Base-by-base conservation (phyloP, 2,797 vertebrate species). In the Coccyzus lansbergi region DNA sequence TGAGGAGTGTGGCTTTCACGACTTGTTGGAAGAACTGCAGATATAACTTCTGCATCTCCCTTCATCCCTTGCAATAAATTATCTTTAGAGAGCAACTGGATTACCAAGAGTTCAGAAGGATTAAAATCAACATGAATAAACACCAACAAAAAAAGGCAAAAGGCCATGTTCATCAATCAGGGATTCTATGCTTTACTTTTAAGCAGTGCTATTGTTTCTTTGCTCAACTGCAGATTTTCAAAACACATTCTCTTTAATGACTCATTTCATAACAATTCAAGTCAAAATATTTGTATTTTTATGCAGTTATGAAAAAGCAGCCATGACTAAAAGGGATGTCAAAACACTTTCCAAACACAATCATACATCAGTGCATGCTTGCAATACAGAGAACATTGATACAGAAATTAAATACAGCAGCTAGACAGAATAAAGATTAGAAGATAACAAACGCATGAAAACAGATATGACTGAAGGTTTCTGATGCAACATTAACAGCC, bases 291-390 rank as follows among this genome's bases (percentile, higher is more conserved):
- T 59, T 55, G 9, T 53, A 55, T 81, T 90, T 90, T 81, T 24
- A 83, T 36, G 31, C 59, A 88, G 86, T 78, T 84, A 64, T 48
- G 19, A 92, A 81, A 85, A 94, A 65, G 18, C 15, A 21, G 15
- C 16, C 42, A 75, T n/a, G 21, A 86, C 48, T 75, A 62, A 95
- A 90, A 83, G 6, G 7, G 34, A 86, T 9, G 29, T 68, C 72
- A 90, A 70, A 92, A 83, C n/a, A 60, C 76, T 59, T 84, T 33
- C 21, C 34, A 83, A 91, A 62, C 51, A 62, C 19, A 29, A 8
- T 31, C 20, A 33, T 1, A 1, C 6, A 36, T 4, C 40, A 64
- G 15, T 1, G 4, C 36, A 10, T 0, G 2, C 29, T 44, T 83
- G 52, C 40, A 38, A 48, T 48, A 49, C 17, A 12, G 18, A 86